Evolutionary conservation across 2,888 invertebrate species (phyloP).

Genomic region (Drosophila hamatofila): DNA sequence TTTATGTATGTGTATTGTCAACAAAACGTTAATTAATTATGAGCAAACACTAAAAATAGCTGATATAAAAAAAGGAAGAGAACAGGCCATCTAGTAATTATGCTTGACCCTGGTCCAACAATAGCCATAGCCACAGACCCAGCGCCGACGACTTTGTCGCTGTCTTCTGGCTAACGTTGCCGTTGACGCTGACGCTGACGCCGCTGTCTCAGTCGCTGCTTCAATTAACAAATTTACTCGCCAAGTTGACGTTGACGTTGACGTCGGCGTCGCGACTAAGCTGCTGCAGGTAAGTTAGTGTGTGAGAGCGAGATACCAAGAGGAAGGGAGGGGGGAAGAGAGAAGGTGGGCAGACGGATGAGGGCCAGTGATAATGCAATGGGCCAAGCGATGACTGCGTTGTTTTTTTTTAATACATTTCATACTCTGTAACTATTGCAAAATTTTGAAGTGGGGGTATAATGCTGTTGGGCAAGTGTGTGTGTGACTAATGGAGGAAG

Average conservation of each 20-base stretch:
- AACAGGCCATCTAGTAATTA: constrained; percentile 66
- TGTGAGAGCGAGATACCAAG: background rate
- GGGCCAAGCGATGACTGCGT: constrained; percentile 46
- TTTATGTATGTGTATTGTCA: constrained; percentile 52
- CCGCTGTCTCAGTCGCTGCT: constrained; percentile 39
- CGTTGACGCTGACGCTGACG: constrained; percentile 19
- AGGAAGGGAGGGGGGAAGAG: background rate
- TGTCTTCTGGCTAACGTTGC: constrained; percentile 58
- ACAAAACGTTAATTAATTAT: constrained; percentile 69
- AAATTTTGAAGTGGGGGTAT: constrained; percentile 1
- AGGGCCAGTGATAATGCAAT: constrained; percentile 50
- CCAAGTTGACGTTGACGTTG: constrained; percentile 35
- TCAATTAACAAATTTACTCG: constrained; percentile 66
- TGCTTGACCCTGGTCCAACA: constrained; percentile 82
- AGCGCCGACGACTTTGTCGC: constrained; percentile 51
- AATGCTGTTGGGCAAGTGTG: background rate
- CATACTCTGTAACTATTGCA: constrained; percentile 5
- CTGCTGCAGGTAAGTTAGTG: constrained; percentile 65
- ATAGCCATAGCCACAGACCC: constrained; percentile 56
- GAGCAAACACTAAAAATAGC: constrained; percentile 75
- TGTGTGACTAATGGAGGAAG: background rate
- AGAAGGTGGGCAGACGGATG: background rate
- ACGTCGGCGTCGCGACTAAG: constrained; percentile 50
- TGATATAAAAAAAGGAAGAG: constrained; percentile 33
- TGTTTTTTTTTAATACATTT: constrained; percentile 22